phyloP scores from a whole-genome alignment of 2,888 invertebrate genomes.

The Drosophila formosana region DNA sequence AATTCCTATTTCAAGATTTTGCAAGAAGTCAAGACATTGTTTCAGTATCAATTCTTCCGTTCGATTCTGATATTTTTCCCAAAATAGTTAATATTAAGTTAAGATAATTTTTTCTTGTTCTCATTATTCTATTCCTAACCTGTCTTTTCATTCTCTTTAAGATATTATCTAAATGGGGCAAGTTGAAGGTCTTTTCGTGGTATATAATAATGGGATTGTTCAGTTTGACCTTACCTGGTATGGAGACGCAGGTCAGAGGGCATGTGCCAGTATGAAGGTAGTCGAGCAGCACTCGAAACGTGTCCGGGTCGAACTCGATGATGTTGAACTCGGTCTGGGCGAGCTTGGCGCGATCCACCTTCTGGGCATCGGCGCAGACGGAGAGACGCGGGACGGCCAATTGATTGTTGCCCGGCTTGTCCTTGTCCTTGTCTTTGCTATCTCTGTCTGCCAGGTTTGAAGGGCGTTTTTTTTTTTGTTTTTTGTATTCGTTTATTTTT shows the following conservation, averaged over 20 bases:
- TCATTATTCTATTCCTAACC: too few species aligned
- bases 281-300: slow-evolving; percentile 95
- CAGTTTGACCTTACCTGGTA: slow-evolving; percentile 89
- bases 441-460: slow-evolving; percentile 89
- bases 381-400: slow-evolving; percentile 94
- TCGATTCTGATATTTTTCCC: too few species aligned
- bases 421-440: slow-evolving; percentile 92
- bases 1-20: too few species aligned
- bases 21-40: too few species aligned
- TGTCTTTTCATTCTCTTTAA: too few species aligned
- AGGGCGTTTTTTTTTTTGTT: slow-evolving; percentile 15
- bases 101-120: too few species aligned
- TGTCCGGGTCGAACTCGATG: slow-evolving; percentile 97
- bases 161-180: too few species aligned
- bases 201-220: not conserved
- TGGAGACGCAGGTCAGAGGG: slow-evolving; percentile 95
- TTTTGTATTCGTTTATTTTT: slow-evolving; percentile 6
- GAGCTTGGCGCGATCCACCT: slow-evolving; percentile 95
- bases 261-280: slow-evolving; percentile 97
- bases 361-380: slow-evolving; percentile 97
- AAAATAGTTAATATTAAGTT: too few species aligned
- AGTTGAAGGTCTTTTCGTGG: too few species aligned
- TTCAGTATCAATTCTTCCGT: too few species aligned
- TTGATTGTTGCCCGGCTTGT: slow-evolving; percentile 90
- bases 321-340: slow-evolving; percentile 98